Evolutionary conservation across 92 coral and sea anemone species (phyloP), one percentile per base, ranked within the genome.

Genomic region (Zoanthus sansibaricus): DNA sequence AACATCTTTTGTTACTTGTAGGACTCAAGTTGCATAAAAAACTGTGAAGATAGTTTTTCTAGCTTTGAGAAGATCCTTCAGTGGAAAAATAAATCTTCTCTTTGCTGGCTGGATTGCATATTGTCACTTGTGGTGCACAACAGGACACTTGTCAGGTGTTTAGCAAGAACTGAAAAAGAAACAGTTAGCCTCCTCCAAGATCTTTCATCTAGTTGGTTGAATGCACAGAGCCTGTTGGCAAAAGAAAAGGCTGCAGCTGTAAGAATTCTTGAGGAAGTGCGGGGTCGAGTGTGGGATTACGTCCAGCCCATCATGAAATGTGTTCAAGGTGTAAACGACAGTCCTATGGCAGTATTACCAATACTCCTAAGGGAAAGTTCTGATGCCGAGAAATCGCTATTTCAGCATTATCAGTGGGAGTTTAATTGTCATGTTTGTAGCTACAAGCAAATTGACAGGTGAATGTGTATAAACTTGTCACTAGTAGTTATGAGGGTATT

Each of bases 91-190:
- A 86, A 79, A n/a, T 90, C 87, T 76, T 89, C 97, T 16, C 70
- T 97, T 17, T 97, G 99, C 61, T 97, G 99, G 99, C 70, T 97
- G 55, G 92, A 97, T 75, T 88, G 95, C 73, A 76, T 87, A 0
- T 25, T 97, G 86, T 82, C 94, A 42, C 75, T 97, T 10, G 75
- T 97, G 12, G 99, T 95, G 0, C 92, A 95, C 55, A 97, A 93
- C 89, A 90, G 82, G n/a, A 92, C 95, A 7, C 48, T 95, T 21
- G 75, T 59, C n/a, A 89, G 72, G 20, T 83, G 87, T 67, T 67
- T 94, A 15, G 17, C 64, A 37, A 77, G 71, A 69, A 78, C 77
- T 21, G 18, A n/a, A 8, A 83, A 88, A 77, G 79, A 32, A 37
- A 73, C 72, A 14, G 79, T 86, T 69, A 95, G 95, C 0, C 59